Conservation (phyloP, 2,113 vertebrate genomes). For the Gymnogyps californianus region DNA sequence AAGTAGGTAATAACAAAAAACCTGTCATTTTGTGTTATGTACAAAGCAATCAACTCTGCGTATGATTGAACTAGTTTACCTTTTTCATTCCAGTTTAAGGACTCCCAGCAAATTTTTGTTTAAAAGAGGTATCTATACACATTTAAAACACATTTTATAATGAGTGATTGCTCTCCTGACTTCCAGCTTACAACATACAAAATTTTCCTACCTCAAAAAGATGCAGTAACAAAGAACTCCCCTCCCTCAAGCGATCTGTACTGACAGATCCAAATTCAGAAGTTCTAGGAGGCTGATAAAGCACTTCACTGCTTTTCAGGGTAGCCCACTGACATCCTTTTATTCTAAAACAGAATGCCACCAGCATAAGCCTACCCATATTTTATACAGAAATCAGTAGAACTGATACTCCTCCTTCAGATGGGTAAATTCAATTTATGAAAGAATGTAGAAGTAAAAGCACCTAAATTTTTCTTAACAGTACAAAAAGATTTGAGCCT, state of each 20-base stretch:
- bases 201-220: neutral
- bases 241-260: neutral
- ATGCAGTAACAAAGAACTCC: neutral
- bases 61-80: neutral
- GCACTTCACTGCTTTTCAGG: neutral
- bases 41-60: neutral
- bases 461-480: neutral
- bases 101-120: neutral
- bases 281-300: neutral
- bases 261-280: neutral
- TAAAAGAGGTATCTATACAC: neutral
- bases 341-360: neutral
- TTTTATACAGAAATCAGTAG: neutral
- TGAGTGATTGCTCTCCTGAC: neutral
- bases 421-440: neutral
- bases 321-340: neutral
- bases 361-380: neutral
- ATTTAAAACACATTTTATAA: neutral
- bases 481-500: conserved; percentile 21
- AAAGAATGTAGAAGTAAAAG: neutral
- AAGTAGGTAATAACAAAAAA: conserved; percentile 53
- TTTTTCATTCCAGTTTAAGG: neutral
- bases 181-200: neutral
- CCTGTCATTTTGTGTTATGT: conserved; percentile 17
- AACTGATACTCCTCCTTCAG: neutral